Base-by-base conservation (phyloP, 2,888 invertebrate genomes). In the Athrips mouffetella region DNA sequence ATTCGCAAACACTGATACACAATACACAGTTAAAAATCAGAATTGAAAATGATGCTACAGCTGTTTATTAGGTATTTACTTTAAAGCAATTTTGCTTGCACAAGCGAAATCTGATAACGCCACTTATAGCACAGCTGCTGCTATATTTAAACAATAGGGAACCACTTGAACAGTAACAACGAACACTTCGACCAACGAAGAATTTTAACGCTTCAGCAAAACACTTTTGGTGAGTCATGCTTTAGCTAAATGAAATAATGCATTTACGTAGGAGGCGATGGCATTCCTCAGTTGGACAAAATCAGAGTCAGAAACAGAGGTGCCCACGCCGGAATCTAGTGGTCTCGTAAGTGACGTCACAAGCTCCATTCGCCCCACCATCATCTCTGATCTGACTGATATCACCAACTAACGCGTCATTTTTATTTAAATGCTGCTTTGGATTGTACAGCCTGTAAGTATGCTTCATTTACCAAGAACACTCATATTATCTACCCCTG, bases 381-480 rank as follows among this genome's bases (percentile, higher is more conserved):
- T 63, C 69, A 69, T 62, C 57, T 59, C 27, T 63, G 60, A 66
- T 61, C 67, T 75, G 78, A 74, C 76, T 76, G 78, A 73, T 78
- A 77, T 82, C 81, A 82, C 74, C 78, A 80, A 84, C 80, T 86
- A 87, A 86, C 80, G 79, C 84, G 83, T 86, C 70, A 58, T 76
- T 76, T 69, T 80, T 76, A 68, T 80, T 85, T 83, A 80, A 33
- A 86, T 78, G 89, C 89, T 79, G 84, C 88, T 73, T 83, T 70
- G 88, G 85, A 85, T 76, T 65, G 63, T 68, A 70, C 80, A 89
- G 89, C 89, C 89, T 80, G 89, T 89, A 75, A 89, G 89, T 89
- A 88, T 75, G 63, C 65, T 60, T 42, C 40, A 37, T 33, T 40
- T 52, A 41, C 18, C 37, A 20, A 11, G 18, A n/a, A n/a, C n/a